Base-by-base conservation (phyloP, 2,797 vertebrate species). In the Natrix natrix region DNA sequence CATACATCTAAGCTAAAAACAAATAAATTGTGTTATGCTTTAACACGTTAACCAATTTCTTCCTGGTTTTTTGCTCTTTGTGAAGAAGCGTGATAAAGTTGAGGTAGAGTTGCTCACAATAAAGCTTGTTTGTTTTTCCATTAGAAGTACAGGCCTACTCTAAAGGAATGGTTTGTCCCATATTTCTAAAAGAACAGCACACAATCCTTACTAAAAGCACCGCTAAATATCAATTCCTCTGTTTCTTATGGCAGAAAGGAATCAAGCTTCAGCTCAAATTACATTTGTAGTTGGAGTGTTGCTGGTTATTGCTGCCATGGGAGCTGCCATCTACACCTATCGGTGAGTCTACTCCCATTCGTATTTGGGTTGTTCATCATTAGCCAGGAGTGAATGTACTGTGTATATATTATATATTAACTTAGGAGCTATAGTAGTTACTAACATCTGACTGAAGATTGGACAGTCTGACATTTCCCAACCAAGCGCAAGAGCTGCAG, bases 301-400 rank as follows among this genome's bases (percentile, higher is more conserved):
- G 96, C 94, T 98, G 28, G 96, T 98, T 0, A 97, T 97, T 26
- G 97, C 97, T 32, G 97, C 97, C 3, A 93, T 98, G 87, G 98
- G 97, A 43, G 97, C 97, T 3, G 95, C 98, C 11, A 98, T 97
- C 92, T 96, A 98, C 93, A 98, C 98, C 96, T 99, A 98, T 97
- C 98, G 98, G 98, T 98, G 61, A 97, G 97, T 92, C 20, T 56
- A 32, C 43, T n/a, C 17, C 48, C n/a, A 57, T 24, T 32, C 8
- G 3, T n/a, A 11, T 55, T 20, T 59, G 17, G 52, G 14, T 11
- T 13, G 3, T 4, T 5, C 37, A 16, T 3, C 2, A n/a, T 83
- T 48, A 32, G 54, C 17, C 63, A 26, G 10, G 52, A 78, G 52
- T 12, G 43, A 56, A 32, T 5, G 7, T 13, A 24, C 28, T 11